These are phyloP conservation scores for Mya arenaria DNA, from an alignment of 1,140 invertebrate species.

Conservation along the genomic window DNA sequence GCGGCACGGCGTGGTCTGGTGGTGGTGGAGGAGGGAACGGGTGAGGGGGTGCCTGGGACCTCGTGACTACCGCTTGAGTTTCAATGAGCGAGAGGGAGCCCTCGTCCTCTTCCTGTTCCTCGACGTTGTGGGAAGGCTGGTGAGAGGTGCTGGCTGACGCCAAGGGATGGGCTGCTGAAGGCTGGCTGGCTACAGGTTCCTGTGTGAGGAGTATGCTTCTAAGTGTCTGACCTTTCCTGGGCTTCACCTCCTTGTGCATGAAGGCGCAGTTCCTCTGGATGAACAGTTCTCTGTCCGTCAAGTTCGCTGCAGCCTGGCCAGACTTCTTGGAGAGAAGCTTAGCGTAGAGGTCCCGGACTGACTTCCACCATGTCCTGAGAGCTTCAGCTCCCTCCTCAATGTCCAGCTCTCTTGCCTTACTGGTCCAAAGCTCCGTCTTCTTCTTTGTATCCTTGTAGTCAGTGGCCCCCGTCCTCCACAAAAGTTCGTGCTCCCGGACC, in stretches of 20 bases:
- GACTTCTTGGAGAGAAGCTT: slow-evolving; percentile 27
- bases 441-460: slow-evolving; percentile 40
- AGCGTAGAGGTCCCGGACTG: slow-evolving; percentile 29
- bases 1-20: slow-evolving; percentile 43
- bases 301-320: slow-evolving; percentile 42
- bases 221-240: slow-evolving; percentile 29
- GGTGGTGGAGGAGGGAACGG: slow-evolving; percentile 29
- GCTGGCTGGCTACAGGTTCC: slow-evolving; percentile 34
- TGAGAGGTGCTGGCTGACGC: slow-evolving; percentile 18
- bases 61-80: slow-evolving; percentile 1
- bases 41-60: background rate
- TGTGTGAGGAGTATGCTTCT: slow-evolving; percentile 40
- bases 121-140: slow-evolving; percentile 30
- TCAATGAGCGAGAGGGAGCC: slow-evolving; percentile 35
- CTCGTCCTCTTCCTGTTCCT: slow-evolving; percentile 36
- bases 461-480: slow-evolving; percentile 1
- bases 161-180: slow-evolving; percentile 19
- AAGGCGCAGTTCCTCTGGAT: slow-evolving; percentile 36
- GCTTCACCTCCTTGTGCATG: slow-evolving; percentile 11
- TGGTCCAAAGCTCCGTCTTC: slow-evolving; percentile 39
- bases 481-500: slow-evolving; percentile 27
- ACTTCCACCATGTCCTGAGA: slow-evolving; percentile 35
- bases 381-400: slow-evolving; percentile 26
- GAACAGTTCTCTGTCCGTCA: slow-evolving; percentile 43
- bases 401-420: slow-evolving; percentile 19